phyloP scores from a whole-genome alignment of 2,797 vertebrate species.

The Lindbergichthys nudifrons region DNA sequence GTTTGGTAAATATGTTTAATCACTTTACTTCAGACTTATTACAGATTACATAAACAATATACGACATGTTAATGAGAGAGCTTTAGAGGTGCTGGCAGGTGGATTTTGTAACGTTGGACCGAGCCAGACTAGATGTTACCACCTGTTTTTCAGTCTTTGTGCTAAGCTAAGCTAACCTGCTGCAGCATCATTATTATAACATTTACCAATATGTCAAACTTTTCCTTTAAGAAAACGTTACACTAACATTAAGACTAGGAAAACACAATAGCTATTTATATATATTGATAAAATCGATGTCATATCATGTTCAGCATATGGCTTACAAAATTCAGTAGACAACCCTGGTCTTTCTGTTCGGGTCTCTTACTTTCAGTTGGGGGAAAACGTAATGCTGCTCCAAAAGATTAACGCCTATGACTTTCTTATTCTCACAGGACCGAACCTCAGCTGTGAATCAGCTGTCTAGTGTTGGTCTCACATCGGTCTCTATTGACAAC shows the following conservation, averaged over 20 bases:
- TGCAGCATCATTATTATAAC: not conserved
- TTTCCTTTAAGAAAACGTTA: not conserved
- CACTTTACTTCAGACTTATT: not conserved
- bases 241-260: not conserved
- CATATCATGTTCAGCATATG: not conserved
- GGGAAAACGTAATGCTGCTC: not conserved
- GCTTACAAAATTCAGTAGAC: constrained; percentile 3
- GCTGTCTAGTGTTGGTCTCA: not conserved
- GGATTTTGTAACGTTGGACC: not conserved
- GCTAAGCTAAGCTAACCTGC: constrained; percentile 13
- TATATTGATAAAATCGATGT: not conserved
- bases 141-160: constrained; percentile 3
- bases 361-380: not conserved
- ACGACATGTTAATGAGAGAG: not conserved
- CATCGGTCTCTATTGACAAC: not conserved
- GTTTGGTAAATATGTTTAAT: constrained; percentile 3
- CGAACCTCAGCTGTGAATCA: not conserved
- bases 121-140: not conserved
- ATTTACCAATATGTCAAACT: constrained; percentile 9
- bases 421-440: not conserved
- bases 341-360: not conserved
- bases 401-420: not conserved
- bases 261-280: not conserved
- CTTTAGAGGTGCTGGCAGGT: not conserved
- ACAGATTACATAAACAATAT: not conserved